Evolutionary conservation across 2,888 invertebrate genomes (phyloP), one percentile per base, ranked within the genome.

Genomic region (Xiphydria camelus): DNA sequence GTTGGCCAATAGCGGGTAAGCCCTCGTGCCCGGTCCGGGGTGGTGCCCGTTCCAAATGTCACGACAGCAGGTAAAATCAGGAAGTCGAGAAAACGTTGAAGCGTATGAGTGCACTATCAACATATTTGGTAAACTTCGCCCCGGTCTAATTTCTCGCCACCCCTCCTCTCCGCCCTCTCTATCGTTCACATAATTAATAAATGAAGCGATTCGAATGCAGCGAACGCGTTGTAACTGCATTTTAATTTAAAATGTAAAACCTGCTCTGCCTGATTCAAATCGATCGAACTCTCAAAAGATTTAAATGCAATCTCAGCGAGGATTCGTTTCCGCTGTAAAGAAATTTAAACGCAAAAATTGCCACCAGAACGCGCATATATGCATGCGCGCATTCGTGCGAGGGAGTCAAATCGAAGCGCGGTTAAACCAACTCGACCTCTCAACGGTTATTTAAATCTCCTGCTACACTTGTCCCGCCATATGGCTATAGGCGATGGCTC

Each of bases 371-470:
- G n/a, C n/a, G n/a, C n/a, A n/a, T n/a, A n/a, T n/a, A n/a, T n/a
- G n/a, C n/a, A n/a, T n/a, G n/a, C n/a, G n/a, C n/a, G n/a, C n/a
- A n/a, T n/a, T n/a, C n/a, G n/a, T n/a, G n/a, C n/a, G n/a, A n/a
- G n/a, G n/a, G n/a, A n/a, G n/a, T n/a, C n/a, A n/a, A n/a, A n/a
- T n/a, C n/a, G n/a, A n/a, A n/a, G n/a, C n/a, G n/a, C n/a, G n/a
- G 26, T 26, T 17, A 25, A 39, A 44, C 34, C 47, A 32, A 44
- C 26, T 38, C 47, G 53, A 59, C 55, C 57, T 53, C 61, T 36
- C 62, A 72, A 75, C 75, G 75, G 75, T 75, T 75, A 75, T 75
- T 75, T 74, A 75, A 75, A 75, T 75, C 75, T 74, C 61, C 68
- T 61, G 55, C 58, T 68, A 67, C 75, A 74, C 74, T 75, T 73